A percentile compares a stretch with the other conserved stretches of the same genome.
phyloP scores from a whole-genome alignment of 1,140 invertebrate genomes.

The Brachionus rotundiformis region DNA sequence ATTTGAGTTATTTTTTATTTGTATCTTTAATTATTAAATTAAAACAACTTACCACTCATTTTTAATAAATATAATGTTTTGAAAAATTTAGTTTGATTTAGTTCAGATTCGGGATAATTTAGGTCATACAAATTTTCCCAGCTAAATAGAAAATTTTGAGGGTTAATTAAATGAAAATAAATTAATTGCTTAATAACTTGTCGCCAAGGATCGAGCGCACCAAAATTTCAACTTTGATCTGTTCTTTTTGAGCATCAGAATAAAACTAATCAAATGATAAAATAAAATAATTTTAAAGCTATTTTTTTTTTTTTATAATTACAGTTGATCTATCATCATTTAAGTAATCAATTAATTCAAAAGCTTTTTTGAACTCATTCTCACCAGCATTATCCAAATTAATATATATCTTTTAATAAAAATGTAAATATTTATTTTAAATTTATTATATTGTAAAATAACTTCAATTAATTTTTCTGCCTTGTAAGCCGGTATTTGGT shows the following conservation, averaged over 20 bases:
- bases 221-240: conserved; percentile 20
- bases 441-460: background rate
- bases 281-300: background rate
- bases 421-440: no score
- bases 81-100: conserved; percentile 49
- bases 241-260: conserved; percentile 1
- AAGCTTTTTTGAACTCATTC: conserved; percentile 21
- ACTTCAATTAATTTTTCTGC: conserved; percentile 47
- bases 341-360: conserved; percentile 40
- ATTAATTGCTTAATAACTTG: background rate
- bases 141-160: background rate
- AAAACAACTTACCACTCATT: background rate
- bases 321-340: conserved; percentile 16
- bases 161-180: background rate
- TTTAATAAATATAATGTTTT: conserved; percentile 1
- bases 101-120: background rate
- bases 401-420: conserved; percentile 42
- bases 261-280: background rate
- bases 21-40: no score
- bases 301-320: background rate
- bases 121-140: conserved; percentile 41
- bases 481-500: conserved; percentile 39
- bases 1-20: no score
- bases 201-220: background rate
- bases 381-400: conserved; percentile 23